Evolutionary conservation across 1,140 invertebrate species (phyloP).

Genomic region (Marisa cornuarietis): DNA sequence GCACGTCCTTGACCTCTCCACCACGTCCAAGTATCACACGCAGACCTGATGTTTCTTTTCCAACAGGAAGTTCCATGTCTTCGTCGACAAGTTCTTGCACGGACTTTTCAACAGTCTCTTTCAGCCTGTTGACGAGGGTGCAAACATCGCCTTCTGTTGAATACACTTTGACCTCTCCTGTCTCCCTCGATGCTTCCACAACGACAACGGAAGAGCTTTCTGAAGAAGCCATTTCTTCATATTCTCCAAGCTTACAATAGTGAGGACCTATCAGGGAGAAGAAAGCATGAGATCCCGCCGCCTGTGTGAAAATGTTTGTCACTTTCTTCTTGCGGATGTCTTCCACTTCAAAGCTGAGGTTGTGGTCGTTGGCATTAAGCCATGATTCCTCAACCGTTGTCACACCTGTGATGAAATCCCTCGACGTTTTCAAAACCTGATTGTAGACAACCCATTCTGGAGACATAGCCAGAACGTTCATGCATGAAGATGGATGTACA

Average conservation of each 20-base stretch:
- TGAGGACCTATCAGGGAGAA: slow-evolving; percentile 44
- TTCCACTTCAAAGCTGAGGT: slow-evolving; percentile 23
- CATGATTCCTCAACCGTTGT: slow-evolving; percentile 42
- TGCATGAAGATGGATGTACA: slow-evolving; percentile 50
- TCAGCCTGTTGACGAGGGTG: slow-evolving; percentile 26
- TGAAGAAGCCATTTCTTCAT: slow-evolving; percentile 30
- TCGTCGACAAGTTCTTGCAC: background rate
- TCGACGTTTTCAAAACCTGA: slow-evolving; percentile 46
- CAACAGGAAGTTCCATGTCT: slow-evolving; percentile 15
- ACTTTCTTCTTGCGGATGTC: slow-evolving; percentile 33
- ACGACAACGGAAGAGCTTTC: slow-evolving; percentile 28
- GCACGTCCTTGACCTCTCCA: slow-evolving; percentile 21
- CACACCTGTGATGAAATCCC: slow-evolving; percentile 51
- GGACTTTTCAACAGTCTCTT: slow-evolving; percentile 22
- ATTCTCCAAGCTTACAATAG: slow-evolving; percentile 35
- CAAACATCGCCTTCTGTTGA: slow-evolving; percentile 14
- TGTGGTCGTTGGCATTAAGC: slow-evolving; percentile 10
- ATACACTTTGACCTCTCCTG: slow-evolving; percentile 39
- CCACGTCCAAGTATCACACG: slow-evolving; percentile 27
- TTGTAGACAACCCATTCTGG: slow-evolving; percentile 54
- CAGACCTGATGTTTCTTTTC: slow-evolving; percentile 6
- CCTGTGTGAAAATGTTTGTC: slow-evolving; percentile 26
- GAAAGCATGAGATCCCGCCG: slow-evolving; percentile 40
- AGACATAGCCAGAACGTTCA: slow-evolving; percentile 33
- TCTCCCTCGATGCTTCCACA: slow-evolving; percentile 43